Conservation (phyloP, 1,140 invertebrate genomes). For the Sitodiplosis mosellana region DNA sequence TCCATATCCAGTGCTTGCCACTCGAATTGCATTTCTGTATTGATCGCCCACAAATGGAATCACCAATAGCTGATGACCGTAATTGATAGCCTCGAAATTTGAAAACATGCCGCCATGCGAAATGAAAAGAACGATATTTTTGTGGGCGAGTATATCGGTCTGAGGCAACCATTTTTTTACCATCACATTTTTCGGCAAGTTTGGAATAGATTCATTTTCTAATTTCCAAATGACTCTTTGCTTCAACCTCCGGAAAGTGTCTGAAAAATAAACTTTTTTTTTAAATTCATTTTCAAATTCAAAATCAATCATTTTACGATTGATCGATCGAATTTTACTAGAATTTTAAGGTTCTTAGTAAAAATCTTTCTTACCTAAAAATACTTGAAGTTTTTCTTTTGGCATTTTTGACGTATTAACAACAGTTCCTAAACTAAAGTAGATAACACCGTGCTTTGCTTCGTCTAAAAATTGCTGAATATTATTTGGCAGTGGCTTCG, state of each 20-base stretch:
- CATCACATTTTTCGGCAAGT: constrained; percentile 35
- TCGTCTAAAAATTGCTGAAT: too few species aligned
- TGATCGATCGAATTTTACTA: too few species aligned
- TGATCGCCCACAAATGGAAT: constrained; percentile 45
- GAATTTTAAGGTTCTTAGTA: too few species aligned
- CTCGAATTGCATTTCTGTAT: constrained; percentile 21
- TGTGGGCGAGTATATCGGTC: constrained; percentile 29
- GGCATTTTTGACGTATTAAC: too few species aligned
- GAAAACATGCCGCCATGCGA: constrained; percentile 47
- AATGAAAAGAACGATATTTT: constrained; percentile 36
- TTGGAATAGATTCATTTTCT: constrained; percentile 23
- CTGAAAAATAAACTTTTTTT: constrained; percentile 26
- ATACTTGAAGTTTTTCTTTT: too few species aligned
- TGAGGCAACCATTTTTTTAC: constrained; percentile 48
- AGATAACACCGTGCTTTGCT: too few species aligned
- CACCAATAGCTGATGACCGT: constrained; percentile 42
- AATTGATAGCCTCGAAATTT: constrained; percentile 40
- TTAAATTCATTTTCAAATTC: constrained; percentile 23
- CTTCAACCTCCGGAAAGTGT: constrained; percentile 34
- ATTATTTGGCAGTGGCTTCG: too few species aligned
- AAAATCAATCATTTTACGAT: too few species aligned
- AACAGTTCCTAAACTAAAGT: too few species aligned
- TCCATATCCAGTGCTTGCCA: constrained; percentile 20
- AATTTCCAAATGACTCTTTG: constrained; percentile 46
- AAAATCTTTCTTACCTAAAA: too few species aligned